Evolutionary conservation across 2,113 vertebrate genomes (phyloP).

Genomic region (Oncorhynchus nerka): DNA sequence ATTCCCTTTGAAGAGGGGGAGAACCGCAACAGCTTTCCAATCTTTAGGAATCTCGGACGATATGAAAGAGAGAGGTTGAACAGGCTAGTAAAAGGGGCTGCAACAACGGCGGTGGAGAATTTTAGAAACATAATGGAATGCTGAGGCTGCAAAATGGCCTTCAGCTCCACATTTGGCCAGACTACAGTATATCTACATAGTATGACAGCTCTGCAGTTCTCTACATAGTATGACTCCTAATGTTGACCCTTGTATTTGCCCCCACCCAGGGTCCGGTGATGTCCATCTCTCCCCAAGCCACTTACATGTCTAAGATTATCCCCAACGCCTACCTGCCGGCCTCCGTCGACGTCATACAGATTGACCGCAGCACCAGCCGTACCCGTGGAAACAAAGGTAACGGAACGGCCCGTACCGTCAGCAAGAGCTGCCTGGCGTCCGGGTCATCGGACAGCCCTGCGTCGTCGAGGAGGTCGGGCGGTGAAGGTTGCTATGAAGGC

Average conservation of each 20-base stretch:
- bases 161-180: no score
- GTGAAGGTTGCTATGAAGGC: conserved; percentile 62
- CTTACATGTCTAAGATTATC: conserved; percentile 96
- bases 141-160: no score
- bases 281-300: conserved; percentile 95
- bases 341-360: conserved; percentile 89
- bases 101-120: no score
- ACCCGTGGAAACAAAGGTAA: conserved; percentile 33
- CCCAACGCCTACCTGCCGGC: conserved; percentile 90
- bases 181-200: no score
- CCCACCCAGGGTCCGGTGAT: conserved; percentile 82
- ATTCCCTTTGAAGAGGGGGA: no score
- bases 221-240: no score
- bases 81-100: no score
- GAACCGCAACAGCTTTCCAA: no score
- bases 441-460: conserved; percentile 77
- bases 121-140: no score
- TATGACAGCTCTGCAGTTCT: no score
- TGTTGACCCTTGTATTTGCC: neutral
- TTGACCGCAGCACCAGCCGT: conserved; percentile 71
- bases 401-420: conserved; percentile 77
- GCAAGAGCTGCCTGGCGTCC: conserved; percentile 84
- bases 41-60: no score
- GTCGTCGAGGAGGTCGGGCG: conserved; percentile 69
- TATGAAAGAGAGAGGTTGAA: no score